Conservation (phyloP, 1,140 invertebrate genomes). For the Hylaeus volcanicus region DNA sequence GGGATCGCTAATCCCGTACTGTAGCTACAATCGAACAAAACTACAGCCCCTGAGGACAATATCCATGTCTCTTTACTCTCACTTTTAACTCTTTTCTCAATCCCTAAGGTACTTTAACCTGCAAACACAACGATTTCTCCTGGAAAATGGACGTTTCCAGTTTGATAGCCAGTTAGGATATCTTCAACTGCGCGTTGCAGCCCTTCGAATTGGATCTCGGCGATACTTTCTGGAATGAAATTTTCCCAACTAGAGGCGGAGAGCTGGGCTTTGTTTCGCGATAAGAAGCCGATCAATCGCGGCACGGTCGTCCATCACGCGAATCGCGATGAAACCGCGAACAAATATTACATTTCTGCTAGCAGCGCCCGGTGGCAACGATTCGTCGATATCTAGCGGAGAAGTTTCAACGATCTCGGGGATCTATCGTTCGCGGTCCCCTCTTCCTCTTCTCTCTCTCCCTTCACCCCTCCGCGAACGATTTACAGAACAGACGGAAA, state of each 20-base stretch:
- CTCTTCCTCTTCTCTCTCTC: too few species aligned
- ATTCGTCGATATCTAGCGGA: neutral
- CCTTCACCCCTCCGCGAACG: neutral
- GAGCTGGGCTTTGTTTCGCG: neutral
- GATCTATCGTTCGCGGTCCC: conserved; percentile 11
- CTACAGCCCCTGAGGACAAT: too few species aligned
- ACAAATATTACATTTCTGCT: conserved; percentile 21
- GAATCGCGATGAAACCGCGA: conserved; percentile 5
- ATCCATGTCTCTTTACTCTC: too few species aligned
- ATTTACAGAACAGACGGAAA: conserved; percentile 36
- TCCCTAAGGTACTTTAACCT: too few species aligned
- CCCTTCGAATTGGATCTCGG: too few species aligned
- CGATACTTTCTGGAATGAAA: neutral
- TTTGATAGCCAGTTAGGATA: too few species aligned
- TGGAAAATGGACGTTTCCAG: too few species aligned
- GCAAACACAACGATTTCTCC: too few species aligned
- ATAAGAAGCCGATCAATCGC: neutral
- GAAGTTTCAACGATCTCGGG: conserved; percentile 16
- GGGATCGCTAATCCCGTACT: too few species aligned
- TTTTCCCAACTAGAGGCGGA: neutral
- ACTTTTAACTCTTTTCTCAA: too few species aligned
- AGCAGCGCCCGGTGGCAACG: neutral
- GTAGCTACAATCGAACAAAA: too few species aligned
- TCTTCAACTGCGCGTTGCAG: too few species aligned
- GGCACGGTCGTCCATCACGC: neutral